phyloP scores from a whole-genome alignment of 2,797 vertebrate genomes.

The Microhierax caerulescens region DNA sequence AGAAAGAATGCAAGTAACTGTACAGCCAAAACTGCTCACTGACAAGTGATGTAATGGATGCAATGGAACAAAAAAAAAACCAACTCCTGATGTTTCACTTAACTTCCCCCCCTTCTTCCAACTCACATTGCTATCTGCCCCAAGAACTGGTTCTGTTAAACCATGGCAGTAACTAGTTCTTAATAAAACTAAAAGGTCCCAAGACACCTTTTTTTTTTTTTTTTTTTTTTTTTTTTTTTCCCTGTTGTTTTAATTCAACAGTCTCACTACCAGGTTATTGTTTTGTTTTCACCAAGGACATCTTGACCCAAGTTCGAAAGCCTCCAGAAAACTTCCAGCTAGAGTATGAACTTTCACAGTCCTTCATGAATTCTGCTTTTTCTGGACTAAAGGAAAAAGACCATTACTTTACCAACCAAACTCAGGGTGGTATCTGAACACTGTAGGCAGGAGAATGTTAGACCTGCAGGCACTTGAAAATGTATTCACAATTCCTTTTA shows the following conservation, averaged over 20 bases:
- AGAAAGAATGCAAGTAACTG: not conserved
- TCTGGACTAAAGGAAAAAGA: slow-evolving; percentile 75
- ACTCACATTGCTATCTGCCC: not conserved
- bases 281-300: slow-evolving; percentile 92
- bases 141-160: not conserved
- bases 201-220: not conserved
- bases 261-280: slow-evolving; percentile 84
- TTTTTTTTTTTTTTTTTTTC: slow-evolving; percentile 19
- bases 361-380: slow-evolving; percentile 88
- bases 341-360: slow-evolving; percentile 93
- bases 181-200: not conserved
- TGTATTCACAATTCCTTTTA: not conserved
- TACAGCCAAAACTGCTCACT: not conserved
- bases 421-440: not conserved
- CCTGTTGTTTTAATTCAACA: slow-evolving; percentile 95
- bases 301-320: slow-evolving; percentile 98
- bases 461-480: not conserved
- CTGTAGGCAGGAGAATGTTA: not conserved
- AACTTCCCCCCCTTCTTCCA: not conserved
- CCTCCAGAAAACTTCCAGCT: slow-evolving; percentile 97
- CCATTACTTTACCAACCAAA: not conserved
- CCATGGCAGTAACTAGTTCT: not conserved
- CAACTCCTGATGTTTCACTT: not conserved
- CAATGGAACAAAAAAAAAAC: not conserved
- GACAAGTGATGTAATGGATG: not conserved